phyloP scores from a whole-genome alignment of 2,797 vertebrate genomes.

The Gymnothorax javanicus region DNA sequence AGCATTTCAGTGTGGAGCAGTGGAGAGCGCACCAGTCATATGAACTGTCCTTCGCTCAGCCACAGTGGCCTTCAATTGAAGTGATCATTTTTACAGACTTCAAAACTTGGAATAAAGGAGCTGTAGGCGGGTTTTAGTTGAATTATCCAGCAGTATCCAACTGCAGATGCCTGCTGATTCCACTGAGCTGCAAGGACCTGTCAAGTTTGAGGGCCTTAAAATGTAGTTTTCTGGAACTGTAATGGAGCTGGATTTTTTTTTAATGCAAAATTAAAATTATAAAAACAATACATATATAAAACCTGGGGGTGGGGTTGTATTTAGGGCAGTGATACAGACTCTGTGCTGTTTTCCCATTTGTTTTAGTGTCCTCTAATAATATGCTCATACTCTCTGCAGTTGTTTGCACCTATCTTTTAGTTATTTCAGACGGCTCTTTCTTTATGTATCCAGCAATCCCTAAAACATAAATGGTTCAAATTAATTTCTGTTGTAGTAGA shows the following conservation, averaged over 20 bases:
- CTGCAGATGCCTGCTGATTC: too few relatives aligned
- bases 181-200: too few relatives aligned
- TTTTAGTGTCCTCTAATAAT: neutral
- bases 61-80: too few relatives aligned
- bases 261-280: neutral
- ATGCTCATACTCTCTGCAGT: too few relatives aligned
- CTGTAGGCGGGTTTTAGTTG: too few relatives aligned
- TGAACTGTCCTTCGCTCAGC: too few relatives aligned
- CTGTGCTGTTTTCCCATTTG: neutral
- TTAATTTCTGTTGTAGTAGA: neutral
- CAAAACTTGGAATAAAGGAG: too few relatives aligned
- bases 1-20: neutral
- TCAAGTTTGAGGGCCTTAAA: neutral
- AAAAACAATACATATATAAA: neutral
- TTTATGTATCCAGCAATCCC: neutral
- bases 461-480: neutral
- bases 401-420: neutral
- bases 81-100: too few relatives aligned
- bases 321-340: too few relatives aligned
- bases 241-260: neutral
- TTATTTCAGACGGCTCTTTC: neutral
- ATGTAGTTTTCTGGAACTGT: neutral
- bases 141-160: too few relatives aligned
- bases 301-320: neutral
- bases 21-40: neutral